These are phyloP conservation scores for Adelges cooleyi DNA, from an alignment of 1,140 invertebrate species.

Conservation along the genomic window DNA sequence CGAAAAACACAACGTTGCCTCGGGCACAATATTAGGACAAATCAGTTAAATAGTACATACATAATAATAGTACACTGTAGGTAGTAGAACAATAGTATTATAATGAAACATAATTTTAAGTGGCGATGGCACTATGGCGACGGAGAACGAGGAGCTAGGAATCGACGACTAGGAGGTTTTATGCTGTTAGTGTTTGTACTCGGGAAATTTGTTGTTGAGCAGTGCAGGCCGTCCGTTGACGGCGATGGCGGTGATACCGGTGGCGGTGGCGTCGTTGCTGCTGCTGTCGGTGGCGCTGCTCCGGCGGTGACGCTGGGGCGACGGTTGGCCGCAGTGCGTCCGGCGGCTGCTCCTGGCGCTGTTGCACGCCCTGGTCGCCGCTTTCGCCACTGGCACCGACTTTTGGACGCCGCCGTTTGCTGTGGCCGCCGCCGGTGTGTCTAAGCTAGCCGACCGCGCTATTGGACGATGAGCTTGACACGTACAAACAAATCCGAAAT, in stretches of 20 bases:
- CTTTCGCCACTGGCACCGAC: slow-evolving; percentile 1
- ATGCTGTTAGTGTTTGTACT: slow-evolving; percentile 44
- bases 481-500: slow-evolving; percentile 40
- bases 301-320: slow-evolving; percentile 6
- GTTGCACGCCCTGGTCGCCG: slow-evolving; percentile 24
- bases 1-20: no score
- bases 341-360: slow-evolving; percentile 30
- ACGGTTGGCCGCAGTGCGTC: not conserved
- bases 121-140: no score
- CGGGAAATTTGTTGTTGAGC: slow-evolving; percentile 42
- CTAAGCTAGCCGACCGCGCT: slow-evolving; percentile 12
- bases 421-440: slow-evolving; percentile 1
- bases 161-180: not conserved
- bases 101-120: no score
- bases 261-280: slow-evolving; percentile 31
- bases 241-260: slow-evolving; percentile 38
- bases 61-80: no score
- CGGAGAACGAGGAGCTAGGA: no score
- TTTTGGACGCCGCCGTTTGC: slow-evolving; percentile 2
- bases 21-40: no score
- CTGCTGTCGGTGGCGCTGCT: slow-evolving; percentile 36
- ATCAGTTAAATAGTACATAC: no score
- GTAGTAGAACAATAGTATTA: no score
- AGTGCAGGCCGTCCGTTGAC: slow-evolving; percentile 42
- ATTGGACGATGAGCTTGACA: slow-evolving; percentile 15